A percentile compares a stretch with the other conserved stretches of the same genome.
Conservation (phyloP, 2,888 invertebrate genomes). For the Maniola hyperantus region DNA sequence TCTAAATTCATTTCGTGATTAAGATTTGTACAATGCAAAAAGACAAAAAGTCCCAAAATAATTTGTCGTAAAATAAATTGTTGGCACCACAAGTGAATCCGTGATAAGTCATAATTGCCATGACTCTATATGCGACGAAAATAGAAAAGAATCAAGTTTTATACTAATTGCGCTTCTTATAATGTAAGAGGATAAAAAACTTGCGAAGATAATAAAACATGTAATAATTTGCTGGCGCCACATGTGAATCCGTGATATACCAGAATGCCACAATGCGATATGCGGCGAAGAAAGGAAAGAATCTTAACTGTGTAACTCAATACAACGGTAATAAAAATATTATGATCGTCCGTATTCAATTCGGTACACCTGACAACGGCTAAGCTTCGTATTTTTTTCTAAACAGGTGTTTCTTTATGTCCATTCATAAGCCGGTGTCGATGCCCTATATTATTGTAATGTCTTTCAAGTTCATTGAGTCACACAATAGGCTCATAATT, state of each 20-base stretch:
- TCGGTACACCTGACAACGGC: slow-evolving; percentile 68
- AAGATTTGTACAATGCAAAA: too few relatives aligned
- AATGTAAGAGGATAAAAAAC: background rate
- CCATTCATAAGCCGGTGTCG: slow-evolving; percentile 65
- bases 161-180: too few relatives aligned
- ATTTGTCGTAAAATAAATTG: too few relatives aligned
- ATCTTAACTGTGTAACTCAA: slow-evolving; percentile 28
- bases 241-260: background rate
- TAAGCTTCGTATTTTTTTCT: slow-evolving; percentile 59
- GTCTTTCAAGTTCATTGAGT: slow-evolving; percentile 78
- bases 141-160: too few relatives aligned
- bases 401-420: slow-evolving; percentile 64
- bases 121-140: too few relatives aligned
- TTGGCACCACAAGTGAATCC: background rate
- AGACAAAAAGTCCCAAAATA: too few relatives aligned
- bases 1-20: too few relatives aligned
- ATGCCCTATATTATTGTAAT: slow-evolving; percentile 77
- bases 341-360: slow-evolving; percentile 62
- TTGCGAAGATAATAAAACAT: too few relatives aligned
- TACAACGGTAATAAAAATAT: slow-evolving; percentile 55
- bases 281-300: slow-evolving; percentile 16
- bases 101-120: too few relatives aligned
- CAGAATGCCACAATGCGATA: slow-evolving; percentile 8
- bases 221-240: background rate
- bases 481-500: slow-evolving; percentile 77